A percentile compares a stretch with the other conserved stretches of the same genome.
Evolutionary conservation across 2,888 invertebrate species (phyloP).

Genomic region (Cistogaster globosa): DNA sequence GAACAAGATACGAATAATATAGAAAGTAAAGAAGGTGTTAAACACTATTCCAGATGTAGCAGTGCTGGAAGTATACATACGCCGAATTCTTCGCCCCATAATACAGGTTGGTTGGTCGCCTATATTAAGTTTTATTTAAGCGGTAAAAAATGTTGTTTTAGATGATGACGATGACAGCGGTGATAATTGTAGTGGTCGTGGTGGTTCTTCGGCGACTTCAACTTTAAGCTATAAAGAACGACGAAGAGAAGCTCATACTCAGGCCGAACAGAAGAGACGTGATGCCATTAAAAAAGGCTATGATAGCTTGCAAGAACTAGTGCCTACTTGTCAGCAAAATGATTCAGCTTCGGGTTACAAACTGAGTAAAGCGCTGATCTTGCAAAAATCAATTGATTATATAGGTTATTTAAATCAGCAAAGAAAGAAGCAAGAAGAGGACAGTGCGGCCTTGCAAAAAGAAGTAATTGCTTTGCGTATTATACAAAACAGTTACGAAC

Average conservation of each 20-base stretch:
- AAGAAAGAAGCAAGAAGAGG: slow-evolving; percentile 97
- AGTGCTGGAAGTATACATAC: slow-evolving; percentile 91
- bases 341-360: slow-evolving; percentile 94
- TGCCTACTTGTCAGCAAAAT: slow-evolving; percentile 96
- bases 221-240: slow-evolving; percentile 95
- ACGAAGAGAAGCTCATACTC: slow-evolving; percentile 96
- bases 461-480: slow-evolving; percentile 97
- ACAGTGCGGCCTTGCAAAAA: slow-evolving; percentile 93
- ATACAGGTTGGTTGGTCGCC: slow-evolving; percentile 85
- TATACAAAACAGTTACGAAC: slow-evolving; percentile 97
- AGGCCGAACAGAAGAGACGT: slow-evolving; percentile 97
- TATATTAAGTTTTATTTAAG: not conserved
- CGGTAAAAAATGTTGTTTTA: not conserved
- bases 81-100: slow-evolving; percentile 91
- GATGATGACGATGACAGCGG: slow-evolving; percentile 87
- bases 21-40: slow-evolving; percentile 84
- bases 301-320: slow-evolving; percentile 95
- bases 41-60: slow-evolving; percentile 88
- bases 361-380: slow-evolving; percentile 95
- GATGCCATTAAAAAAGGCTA: slow-evolving; percentile 99
- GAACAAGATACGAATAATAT: slow-evolving; percentile 67
- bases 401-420: slow-evolving; percentile 95
- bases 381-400: slow-evolving; percentile 97
- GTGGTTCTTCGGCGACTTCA: slow-evolving; percentile 75
- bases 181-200: slow-evolving; percentile 83